These are phyloP conservation scores for Varanus komodoensis DNA, from an alignment of 2,113 vertebrate species.

Conservation along the genomic window DNA sequence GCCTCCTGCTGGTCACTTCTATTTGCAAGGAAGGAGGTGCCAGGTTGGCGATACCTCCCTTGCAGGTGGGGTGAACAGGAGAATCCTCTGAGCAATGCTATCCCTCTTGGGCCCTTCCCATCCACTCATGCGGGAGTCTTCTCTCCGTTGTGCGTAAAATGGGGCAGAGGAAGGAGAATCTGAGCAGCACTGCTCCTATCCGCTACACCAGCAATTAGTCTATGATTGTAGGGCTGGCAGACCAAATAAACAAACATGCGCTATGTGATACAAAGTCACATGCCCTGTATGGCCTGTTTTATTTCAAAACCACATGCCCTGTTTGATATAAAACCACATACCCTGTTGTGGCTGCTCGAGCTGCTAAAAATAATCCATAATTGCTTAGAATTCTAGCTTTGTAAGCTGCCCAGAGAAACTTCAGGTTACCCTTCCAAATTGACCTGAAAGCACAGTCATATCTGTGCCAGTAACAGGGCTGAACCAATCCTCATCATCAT, in stretches of 20 bases:
- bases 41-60: no score
- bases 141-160: no score
- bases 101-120: no score
- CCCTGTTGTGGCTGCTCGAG: neutral
- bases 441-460: neutral
- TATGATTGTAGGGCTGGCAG: neutral
- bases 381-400: neutral
- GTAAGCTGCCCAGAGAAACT: no score
- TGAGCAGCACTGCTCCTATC: no score
- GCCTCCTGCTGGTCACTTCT: no score
- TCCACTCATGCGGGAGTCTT: no score
- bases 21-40: no score
- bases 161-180: no score
- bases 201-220: neutral
- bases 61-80: no score
- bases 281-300: neutral
- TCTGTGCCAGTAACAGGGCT: neutral
- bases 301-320: neutral
- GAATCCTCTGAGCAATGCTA: no score
- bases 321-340: neutral
- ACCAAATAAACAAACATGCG: neutral
- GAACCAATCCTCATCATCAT: neutral
- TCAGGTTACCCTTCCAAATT: neutral
- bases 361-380: neutral
- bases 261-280: neutral